Evolutionary conservation across 2,888 invertebrate genomes (phyloP).

Genomic region (Orthonevra nobilis): DNA sequence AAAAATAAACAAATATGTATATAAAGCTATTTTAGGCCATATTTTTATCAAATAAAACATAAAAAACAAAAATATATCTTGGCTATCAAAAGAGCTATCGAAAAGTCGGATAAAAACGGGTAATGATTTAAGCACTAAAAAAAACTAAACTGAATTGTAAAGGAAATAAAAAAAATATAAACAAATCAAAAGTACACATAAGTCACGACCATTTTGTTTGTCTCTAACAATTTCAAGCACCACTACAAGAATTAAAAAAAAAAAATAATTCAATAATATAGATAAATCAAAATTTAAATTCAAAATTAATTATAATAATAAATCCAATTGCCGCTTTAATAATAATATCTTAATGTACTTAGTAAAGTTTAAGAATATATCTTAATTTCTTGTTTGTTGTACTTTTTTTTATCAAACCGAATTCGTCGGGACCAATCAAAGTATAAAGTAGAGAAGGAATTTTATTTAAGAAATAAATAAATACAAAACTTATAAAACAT

Average conservation of each 20-base stretch:
- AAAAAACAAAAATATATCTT: no score
- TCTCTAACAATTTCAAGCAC: constrained; percentile 9
- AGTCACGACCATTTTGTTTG: constrained; percentile 1
- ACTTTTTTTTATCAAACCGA: constrained; percentile 43
- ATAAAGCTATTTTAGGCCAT: constrained; percentile 53
- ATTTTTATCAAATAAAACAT: constrained; percentile 27
- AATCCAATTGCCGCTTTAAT: constrained; percentile 53
- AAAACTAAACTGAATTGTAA: constrained; percentile 16
- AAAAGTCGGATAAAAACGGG: constrained; percentile 71
- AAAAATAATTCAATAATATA: background rate
- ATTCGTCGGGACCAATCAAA: constrained; percentile 66
- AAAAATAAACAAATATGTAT: constrained; percentile 38
- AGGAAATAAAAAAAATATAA: background rate
- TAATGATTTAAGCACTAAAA: constrained; percentile 30
- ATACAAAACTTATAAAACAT: constrained; percentile 16
- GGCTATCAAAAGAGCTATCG: constrained; percentile 48
- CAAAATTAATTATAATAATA: background rate
- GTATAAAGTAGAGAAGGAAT: constrained; percentile 34
- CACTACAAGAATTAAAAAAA: background rate
- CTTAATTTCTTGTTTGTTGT: constrained; percentile 8
- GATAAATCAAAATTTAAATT: background rate
- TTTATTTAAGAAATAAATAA: background rate
- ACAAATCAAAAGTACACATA: constrained; percentile 20
- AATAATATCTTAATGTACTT: constrained; percentile 36
- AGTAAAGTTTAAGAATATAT: constrained; percentile 2